A percentile compares a stretch with the other conserved stretches of the same genome.
Evolutionary conservation across 2,888 invertebrate genomes (phyloP).

Genomic region (Limnephilus auricula): DNA sequence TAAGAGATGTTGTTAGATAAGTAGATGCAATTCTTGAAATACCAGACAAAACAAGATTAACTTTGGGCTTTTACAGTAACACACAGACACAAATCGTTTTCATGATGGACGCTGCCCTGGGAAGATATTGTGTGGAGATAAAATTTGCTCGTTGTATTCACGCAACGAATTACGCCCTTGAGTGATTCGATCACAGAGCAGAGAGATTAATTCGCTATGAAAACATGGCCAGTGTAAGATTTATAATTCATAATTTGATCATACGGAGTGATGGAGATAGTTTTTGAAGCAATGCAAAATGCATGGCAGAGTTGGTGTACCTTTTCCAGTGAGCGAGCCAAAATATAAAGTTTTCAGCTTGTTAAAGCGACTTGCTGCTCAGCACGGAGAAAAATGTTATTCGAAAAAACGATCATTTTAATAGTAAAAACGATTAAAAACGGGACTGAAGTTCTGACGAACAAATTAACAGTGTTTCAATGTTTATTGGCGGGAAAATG

Average conservation of each 20-base stretch:
- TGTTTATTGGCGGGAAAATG: too few species aligned
- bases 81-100: not conserved
- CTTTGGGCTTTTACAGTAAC: not conserved
- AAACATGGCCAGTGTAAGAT: not conserved
- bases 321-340: not conserved
- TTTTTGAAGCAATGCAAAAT: not conserved
- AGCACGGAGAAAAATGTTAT: too few species aligned
- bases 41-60: not conserved
- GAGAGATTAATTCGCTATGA: not conserved
- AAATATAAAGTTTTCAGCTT: too few species aligned
- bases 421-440: too few species aligned
- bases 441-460: too few species aligned
- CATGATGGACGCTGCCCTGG: not conserved
- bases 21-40: too few species aligned
- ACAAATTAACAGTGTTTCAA: too few species aligned
- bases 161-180: conserved; percentile 17
- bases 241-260: not conserved
- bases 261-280: not conserved
- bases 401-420: too few species aligned
- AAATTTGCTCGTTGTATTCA: not conserved
- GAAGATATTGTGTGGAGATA: not conserved
- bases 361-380: too few species aligned
- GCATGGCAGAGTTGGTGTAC: not conserved
- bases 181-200: not conserved
- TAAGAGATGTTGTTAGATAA: too few species aligned